Base-by-base conservation (phyloP, 2,888 invertebrate genomes). In the Carterocephalus palaemon region DNA sequence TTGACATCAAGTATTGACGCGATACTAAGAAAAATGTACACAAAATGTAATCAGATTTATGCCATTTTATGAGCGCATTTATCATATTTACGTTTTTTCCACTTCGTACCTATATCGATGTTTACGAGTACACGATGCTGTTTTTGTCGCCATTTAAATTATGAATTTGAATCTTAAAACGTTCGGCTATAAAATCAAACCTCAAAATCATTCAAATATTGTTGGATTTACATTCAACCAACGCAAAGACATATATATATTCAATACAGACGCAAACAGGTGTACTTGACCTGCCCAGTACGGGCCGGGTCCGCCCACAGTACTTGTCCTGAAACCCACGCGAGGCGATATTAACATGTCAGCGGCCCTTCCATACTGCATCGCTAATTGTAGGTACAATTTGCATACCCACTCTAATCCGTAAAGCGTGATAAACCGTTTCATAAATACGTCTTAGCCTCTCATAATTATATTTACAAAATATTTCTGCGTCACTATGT, bases 351-450 rank as follows among this genome's bases (percentile, higher is more conserved):
- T 52, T 59, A 57, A 40, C 57, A 53, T 53, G 49, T 55, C 50
- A 54, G 45, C 50, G 52, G 51, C 57, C 57, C 62, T 65, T 62
- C 62, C 64, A 60, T 60, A 56, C 50, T 45, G 45, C 46, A 34
- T 49, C 53, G 54, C 61, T 68, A 62, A 66, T 64, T 60, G 52
- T 54, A n/a, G n/a, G n/a, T n/a, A 53, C 55, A 57, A 60, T 62
- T 64, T 59, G 57, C 59, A 51, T 59, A 46, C 54, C 46, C 43
- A 23, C 45, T 40, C 37, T 49, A 50, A 49, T 49, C 33, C 26
- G 9, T 24, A 26, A 34, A 34, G 33, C 42, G 20, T 42, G 43
- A 37, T 23, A 36, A 16, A 37, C 28, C 7, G 12, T 17, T 29
- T 28, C 36, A 8, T 31, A 12, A 13, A 45, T 37, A 43, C 16